A percentile compares a stretch with the other conserved stretches of the same genome.
Conservation (phyloP, 1,140 invertebrate genomes). For the Magallana ariakensis region DNA sequence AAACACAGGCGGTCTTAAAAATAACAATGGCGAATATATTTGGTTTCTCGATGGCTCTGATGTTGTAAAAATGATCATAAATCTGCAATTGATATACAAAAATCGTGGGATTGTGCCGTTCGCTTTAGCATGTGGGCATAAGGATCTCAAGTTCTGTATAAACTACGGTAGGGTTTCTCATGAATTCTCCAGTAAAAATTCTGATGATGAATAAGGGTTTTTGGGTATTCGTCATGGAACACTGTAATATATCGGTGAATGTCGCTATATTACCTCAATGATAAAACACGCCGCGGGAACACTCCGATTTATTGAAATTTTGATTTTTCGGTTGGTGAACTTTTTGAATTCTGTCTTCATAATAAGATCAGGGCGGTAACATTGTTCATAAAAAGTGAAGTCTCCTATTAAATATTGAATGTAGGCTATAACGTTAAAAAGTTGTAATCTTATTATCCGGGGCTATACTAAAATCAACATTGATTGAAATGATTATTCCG, state of each 20-base stretch:
- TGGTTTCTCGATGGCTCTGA: not conserved
- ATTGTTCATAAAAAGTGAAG: constrained; percentile 8
- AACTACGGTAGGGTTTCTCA: not conserved
- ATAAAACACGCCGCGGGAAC: not conserved
- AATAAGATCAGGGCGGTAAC: constrained; percentile 2
- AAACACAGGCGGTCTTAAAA: constrained; percentile 9
- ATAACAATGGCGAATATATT: constrained; percentile 17
- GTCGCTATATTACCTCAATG: no score
- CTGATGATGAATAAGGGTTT: constrained; percentile 17
- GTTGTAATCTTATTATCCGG: constrained; percentile 9
- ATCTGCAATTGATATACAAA: constrained; percentile 35
- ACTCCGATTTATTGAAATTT: not conserved
- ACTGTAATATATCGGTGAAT: not conserved
- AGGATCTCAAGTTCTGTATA: not conserved
- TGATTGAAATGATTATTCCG: constrained; percentile 26
- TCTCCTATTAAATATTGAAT: constrained; percentile 30
- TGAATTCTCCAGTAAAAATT: not conserved
- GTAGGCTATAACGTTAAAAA: constrained; percentile 5
- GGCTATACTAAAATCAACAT: not conserved
- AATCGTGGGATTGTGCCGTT: not conserved
- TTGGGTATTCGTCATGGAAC: not conserved
- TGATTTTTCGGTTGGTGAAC: constrained; percentile 22
- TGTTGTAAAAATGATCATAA: constrained; percentile 23
- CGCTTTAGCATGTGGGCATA: not conserved
- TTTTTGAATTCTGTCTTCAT: not conserved